These are phyloP conservation scores for Festucalex cinctus DNA, from an alignment of 2,113 vertebrate genomes.

Conservation along the genomic window DNA sequence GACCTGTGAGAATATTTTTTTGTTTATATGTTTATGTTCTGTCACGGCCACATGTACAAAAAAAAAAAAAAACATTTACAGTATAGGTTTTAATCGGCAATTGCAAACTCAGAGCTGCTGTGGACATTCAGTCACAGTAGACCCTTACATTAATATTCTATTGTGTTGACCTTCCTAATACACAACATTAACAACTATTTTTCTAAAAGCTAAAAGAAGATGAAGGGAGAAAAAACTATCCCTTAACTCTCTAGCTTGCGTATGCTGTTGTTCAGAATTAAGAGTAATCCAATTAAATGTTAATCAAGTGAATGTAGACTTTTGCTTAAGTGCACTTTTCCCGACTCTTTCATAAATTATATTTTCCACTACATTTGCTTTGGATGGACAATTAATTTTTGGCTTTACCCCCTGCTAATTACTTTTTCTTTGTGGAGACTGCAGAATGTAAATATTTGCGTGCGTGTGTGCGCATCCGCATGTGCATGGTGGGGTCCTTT, in stretches of 20 bases:
- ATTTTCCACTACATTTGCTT: constrained; percentile 96
- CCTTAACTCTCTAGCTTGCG: constrained; percentile 46
- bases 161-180: background rate
- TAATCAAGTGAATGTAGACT: constrained; percentile 86
- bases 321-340: constrained; percentile 84
- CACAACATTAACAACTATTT: constrained; percentile 1
- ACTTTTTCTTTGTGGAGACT: constrained; percentile 75
- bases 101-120: too few relatives aligned
- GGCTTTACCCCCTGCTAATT: constrained; percentile 84
- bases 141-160: too few relatives aligned
- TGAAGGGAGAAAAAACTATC: constrained; percentile 13
- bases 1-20: too few relatives aligned
- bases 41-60: too few relatives aligned
- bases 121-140: too few relatives aligned
- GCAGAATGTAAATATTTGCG: constrained; percentile 47
- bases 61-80: too few relatives aligned
- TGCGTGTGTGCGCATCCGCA: constrained; percentile 3
- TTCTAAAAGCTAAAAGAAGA: constrained; percentile 31
- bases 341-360: constrained; percentile 92
- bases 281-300: constrained; percentile 88
- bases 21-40: too few relatives aligned
- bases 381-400: constrained; percentile 97
- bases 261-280: constrained; percentile 68
- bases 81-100: too few relatives aligned
- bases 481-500: background rate